Evolutionary conservation across 2,113 vertebrate genomes (phyloP).

Genomic region (Mohoua ochrocephala): DNA sequence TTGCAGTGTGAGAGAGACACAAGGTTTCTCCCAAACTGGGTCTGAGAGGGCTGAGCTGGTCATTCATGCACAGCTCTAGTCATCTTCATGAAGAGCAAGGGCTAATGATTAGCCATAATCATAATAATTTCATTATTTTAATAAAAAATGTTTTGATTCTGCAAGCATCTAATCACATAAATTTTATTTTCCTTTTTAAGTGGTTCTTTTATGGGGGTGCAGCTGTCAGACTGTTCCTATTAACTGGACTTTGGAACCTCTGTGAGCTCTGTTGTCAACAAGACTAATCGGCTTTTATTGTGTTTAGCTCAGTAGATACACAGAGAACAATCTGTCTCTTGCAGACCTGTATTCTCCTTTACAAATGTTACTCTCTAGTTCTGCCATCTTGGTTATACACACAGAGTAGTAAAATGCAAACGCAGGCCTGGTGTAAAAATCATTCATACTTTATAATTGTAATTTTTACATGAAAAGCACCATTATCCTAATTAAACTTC

Average conservation of each 20-base stretch:
- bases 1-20: not conserved
- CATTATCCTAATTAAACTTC: not conserved
- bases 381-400: not conserved
- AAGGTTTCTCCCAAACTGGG: not conserved
- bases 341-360: not conserved
- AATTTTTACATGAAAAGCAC: not conserved
- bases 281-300: not conserved
- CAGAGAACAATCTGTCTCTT: not conserved
- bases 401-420: not conserved
- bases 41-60: not conserved
- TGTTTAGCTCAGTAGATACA: not conserved
- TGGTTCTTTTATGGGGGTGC: not conserved
- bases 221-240: not conserved
- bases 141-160: not conserved
- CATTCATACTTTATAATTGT: not conserved
- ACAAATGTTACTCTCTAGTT: not conserved
- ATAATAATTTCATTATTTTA: not conserved
- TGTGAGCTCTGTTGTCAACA: not conserved
- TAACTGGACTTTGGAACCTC: conserved; percentile 37
- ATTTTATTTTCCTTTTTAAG: not conserved
- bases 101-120: not conserved
- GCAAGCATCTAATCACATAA: not conserved
- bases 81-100: not conserved
- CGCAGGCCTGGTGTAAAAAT: not conserved
- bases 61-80: not conserved